phyloP scores from a whole-genome alignment of 2,113 vertebrate species.

The Cephalopterus ornatus region DNA sequence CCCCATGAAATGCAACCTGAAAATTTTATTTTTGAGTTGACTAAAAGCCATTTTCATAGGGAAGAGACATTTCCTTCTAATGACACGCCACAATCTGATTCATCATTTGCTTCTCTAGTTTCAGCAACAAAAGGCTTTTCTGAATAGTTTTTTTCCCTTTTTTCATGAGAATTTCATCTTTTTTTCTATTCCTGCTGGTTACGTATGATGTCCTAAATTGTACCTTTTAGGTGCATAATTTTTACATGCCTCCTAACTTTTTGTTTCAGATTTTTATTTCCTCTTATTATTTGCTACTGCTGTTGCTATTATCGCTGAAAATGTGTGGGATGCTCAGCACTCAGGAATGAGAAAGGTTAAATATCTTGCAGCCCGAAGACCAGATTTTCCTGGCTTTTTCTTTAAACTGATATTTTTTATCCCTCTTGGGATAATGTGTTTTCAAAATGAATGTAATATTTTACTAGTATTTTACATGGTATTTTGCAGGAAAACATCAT shows the following conservation, averaged over 20 bases:
- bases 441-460: not conserved
- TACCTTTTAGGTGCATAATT: not conserved
- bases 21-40: not conserved
- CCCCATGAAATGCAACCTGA: not conserved
- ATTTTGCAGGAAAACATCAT: not conserved
- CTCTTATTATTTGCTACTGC: not conserved
- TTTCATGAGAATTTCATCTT: not conserved
- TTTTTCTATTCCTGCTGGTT: not conserved
- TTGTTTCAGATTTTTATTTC: not conserved
- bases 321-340: not conserved
- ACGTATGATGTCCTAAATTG: not conserved
- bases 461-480: not conserved
- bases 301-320: not conserved
- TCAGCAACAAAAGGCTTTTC: not conserved
- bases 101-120: not conserved
- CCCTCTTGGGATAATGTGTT: not conserved
- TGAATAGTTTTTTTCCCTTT: not conserved
- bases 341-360: not conserved
- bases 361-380: not conserved
- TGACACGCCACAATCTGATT: not conserved
- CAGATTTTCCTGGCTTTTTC: not conserved
- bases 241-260: not conserved
- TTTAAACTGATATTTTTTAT: not conserved
- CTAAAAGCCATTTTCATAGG: not conserved
- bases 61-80: not conserved